Percentiles rank a stretch among this genome's conserved stretches.
Conservation (phyloP, 2,888 invertebrate species). For the Homarus gammarus region DNA sequence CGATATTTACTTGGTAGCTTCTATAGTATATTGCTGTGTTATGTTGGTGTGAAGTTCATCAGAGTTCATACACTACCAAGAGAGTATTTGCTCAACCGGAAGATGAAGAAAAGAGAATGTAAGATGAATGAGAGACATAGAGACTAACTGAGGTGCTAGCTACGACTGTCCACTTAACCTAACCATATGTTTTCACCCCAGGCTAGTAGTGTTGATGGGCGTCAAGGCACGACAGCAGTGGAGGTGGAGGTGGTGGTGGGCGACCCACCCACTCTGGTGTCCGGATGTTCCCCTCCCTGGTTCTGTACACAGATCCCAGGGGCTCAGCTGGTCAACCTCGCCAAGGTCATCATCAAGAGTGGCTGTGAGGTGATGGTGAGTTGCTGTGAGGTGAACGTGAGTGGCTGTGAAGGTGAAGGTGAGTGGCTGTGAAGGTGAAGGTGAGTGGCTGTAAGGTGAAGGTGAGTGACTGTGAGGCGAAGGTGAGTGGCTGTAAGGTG, state of each 20-base stretch:
- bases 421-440: not conserved
- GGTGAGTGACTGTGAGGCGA: not conserved
- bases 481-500: not conserved
- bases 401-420: not conserved
- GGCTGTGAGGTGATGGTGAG: constrained; percentile 58
- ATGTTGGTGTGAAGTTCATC: too few relatives aligned
- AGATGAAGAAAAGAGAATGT: too few relatives aligned
- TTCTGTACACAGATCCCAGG: constrained; percentile 52
- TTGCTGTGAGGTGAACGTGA: not conserved
- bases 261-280: constrained; percentile 54
- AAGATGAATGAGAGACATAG: too few relatives aligned
- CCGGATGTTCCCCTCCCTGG: constrained; percentile 59
- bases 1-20: too few relatives aligned
- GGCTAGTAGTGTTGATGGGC: constrained; percentile 56
- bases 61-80: too few relatives aligned
- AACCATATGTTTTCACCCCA: too few relatives aligned
- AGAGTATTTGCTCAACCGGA: too few relatives aligned
- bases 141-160: too few relatives aligned
- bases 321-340: constrained; percentile 56
- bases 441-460: not conserved
- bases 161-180: too few relatives aligned
- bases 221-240: not conserved
- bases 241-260: constrained; percentile 68
- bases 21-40: too few relatives aligned
- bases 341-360: constrained; percentile 63